Conservation (phyloP, 2,888 invertebrate genomes). For the Mythimna loreyi region DNA sequence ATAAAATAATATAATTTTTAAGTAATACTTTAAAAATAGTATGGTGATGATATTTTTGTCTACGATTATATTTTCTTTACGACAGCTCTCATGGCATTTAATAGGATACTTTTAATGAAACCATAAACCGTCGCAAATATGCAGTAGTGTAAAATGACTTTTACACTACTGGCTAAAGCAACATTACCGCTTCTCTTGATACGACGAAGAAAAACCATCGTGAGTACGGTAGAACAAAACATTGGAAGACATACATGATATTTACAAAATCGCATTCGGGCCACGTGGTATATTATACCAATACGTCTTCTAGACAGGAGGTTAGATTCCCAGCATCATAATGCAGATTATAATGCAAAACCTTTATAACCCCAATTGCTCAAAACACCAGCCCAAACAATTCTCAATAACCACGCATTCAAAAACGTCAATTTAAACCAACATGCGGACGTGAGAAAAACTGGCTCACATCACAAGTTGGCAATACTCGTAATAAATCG, state of each 20-base stretch:
- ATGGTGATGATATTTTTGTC: not conserved
- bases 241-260: too few species aligned
- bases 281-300: too few species aligned
- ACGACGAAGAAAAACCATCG: too few species aligned
- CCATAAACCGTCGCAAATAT: too few species aligned
- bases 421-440: conserved; percentile 20
- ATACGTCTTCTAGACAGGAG: too few species aligned
- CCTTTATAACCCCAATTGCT: not conserved
- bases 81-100: not conserved
- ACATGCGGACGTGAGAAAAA: conserved; percentile 50
- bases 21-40: not conserved
- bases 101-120: not conserved
- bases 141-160: not conserved
- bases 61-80: not conserved
- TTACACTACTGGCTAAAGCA: not conserved
- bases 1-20: not conserved
- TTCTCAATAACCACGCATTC: not conserved
- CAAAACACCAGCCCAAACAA: conserved; percentile 24
- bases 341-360: not conserved
- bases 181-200: not conserved
- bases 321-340: too few species aligned
- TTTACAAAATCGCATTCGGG: too few species aligned
- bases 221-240: too few species aligned
- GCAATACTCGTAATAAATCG: conserved; percentile 55
- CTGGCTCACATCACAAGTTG: conserved; percentile 35